Conservation (phyloP, 1,140 invertebrate species). For the Solenopsis fugax region DNA sequence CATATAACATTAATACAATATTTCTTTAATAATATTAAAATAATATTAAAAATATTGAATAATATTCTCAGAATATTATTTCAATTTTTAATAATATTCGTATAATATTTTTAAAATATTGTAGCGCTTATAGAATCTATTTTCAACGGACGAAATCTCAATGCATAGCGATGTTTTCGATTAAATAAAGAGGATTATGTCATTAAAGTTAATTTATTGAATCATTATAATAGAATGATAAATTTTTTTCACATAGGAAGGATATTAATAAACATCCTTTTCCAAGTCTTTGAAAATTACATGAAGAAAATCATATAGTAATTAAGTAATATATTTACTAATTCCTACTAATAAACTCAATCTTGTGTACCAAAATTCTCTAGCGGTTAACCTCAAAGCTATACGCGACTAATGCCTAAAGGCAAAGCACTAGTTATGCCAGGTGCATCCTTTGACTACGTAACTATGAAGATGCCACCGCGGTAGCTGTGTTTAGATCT, state of each 20-base stretch:
- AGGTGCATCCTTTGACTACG: constrained; percentile 47
- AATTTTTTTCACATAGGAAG: not conserved
- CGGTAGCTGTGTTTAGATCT: not conserved
- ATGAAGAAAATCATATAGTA: not conserved
- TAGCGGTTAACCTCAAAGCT: constrained; percentile 25
- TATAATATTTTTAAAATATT: too few species aligned
- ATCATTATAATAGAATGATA: not conserved
- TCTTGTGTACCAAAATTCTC: constrained; percentile 35
- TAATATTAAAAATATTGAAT: too few species aligned
- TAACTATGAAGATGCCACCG: constrained; percentile 49
- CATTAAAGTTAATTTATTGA: not conserved
- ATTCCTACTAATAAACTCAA: constrained; percentile 54
- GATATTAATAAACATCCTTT: not conserved
- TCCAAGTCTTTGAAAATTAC: not conserved
- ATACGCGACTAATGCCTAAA: constrained; percentile 22
- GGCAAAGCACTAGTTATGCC: constrained; percentile 33
- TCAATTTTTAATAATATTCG: too few species aligned
- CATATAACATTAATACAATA: too few species aligned
- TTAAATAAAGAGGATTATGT: not conserved
- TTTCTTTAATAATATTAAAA: too few species aligned
- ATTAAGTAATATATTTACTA: not conserved
- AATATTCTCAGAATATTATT: too few species aligned
- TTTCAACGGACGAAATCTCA: not conserved
- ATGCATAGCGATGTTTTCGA: not conserved
- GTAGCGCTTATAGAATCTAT: not conserved